phyloP scores from a whole-genome alignment of 2,113 vertebrate species.

The Amazona vittata region DNA sequence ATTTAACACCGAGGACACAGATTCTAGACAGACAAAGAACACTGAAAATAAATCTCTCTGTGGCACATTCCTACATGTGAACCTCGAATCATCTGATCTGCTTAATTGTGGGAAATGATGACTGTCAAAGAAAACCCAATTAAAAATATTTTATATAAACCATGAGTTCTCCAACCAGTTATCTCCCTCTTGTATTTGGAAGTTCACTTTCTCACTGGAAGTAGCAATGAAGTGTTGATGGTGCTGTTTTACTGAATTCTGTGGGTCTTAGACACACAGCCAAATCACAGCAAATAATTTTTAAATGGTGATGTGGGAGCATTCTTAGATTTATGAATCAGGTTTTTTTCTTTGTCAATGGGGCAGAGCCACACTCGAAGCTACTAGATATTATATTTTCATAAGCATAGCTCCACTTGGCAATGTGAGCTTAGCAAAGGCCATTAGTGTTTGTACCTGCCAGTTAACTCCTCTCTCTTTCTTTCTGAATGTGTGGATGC shows the following conservation, averaged over 20 bases:
- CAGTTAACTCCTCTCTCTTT: neutral
- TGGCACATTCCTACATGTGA: neutral
- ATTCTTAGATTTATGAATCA: neutral
- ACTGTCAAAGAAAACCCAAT: neutral
- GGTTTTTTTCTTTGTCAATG: neutral
- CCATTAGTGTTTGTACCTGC: neutral
- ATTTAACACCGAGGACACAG: neutral
- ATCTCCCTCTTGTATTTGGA: neutral
- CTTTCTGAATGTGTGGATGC: neutral
- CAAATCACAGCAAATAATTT: neutral
- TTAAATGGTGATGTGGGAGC: neutral
- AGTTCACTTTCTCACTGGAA: neutral
- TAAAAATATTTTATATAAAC: neutral
- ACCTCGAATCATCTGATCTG: neutral
- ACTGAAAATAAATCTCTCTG: neutral
- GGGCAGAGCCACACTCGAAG: neutral
- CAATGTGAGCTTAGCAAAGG: neutral
- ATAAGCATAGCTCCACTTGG: fast-evolving
- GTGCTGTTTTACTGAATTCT: neutral
- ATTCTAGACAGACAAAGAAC: neutral
- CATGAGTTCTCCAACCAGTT: neutral
- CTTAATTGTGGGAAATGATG: neutral
- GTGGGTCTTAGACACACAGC: neutral
- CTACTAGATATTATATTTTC: neutral
- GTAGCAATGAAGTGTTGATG: neutral